Evolutionary conservation across 2,888 invertebrate species (phyloP).

Genomic region (Drosophila macrothrix): DNA sequence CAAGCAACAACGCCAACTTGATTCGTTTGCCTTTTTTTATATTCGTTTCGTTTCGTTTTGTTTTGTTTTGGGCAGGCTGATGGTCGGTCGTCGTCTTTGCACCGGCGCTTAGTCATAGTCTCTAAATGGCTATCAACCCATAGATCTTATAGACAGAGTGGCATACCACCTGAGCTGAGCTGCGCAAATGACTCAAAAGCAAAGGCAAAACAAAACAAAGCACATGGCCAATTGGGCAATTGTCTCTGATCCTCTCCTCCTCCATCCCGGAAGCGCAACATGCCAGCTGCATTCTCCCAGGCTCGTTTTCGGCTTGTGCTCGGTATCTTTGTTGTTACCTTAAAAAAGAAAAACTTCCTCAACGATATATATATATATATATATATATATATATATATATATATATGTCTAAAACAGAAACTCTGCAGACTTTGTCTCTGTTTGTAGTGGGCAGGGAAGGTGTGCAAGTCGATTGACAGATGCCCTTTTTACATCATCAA

Average conservation of each 20-base stretch:
- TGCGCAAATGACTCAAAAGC: not conserved
- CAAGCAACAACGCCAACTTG: slow-evolving; percentile 51
- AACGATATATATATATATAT: not conserved
- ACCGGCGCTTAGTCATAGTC: slow-evolving; percentile 1
- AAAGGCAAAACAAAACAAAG: not conserved
- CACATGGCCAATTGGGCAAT: slow-evolving; percentile 54
- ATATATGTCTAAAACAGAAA: too few species aligned
- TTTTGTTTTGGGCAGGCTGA: slow-evolving; percentile 33
- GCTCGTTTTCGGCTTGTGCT: slow-evolving; percentile 3
- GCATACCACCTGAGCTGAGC: not conserved
- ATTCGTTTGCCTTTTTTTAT: slow-evolving; percentile 38
- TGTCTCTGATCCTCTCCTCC: slow-evolving; percentile 17
- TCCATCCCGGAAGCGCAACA: slow-evolving; percentile 36
- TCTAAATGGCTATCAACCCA: slow-evolving; percentile 18
- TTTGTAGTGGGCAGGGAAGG: not conserved
- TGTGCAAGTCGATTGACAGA: not conserved
- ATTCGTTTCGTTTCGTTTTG: slow-evolving; percentile 10
- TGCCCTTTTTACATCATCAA: not conserved
- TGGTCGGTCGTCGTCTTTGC: slow-evolving; percentile 36
- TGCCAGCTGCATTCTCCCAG: slow-evolving; percentile 25
- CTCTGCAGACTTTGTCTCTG: not conserved
- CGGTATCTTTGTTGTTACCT: not conserved
- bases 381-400: too few species aligned
- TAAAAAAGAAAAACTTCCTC: not conserved
- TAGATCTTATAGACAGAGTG: slow-evolving; percentile 3